Base-by-base conservation (phyloP, 2,888 invertebrate species). In the Pseudoips prasinana region DNA sequence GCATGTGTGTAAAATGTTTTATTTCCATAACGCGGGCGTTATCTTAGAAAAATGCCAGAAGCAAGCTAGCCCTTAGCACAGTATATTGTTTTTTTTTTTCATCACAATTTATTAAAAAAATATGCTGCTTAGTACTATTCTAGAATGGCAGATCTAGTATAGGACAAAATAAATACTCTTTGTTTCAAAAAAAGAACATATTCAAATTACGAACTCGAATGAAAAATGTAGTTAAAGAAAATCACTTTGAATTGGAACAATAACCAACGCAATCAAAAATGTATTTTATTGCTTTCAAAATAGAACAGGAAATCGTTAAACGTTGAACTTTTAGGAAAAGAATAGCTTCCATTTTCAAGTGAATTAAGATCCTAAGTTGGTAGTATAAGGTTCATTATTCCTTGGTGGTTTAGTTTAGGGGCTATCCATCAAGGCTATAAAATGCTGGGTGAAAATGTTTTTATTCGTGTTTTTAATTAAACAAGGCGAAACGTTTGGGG, bases 391-490 rank as follows among this genome's bases (percentile, higher is more conserved):
- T 64, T 56, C 58, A 51, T 62, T 68, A 64, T 69, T 33, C 45
- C 35, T 18, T 39, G 25, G 31, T 34, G 40, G 46, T 47, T 49
- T 62, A 58, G 61, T 57, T 20, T 20, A 20, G 20, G 20, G 58
- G 64, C 59, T 64, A 82, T 87, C 75, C 77, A 87, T 87, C 86
- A 57, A 79, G 77, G 67, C 70, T 76, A 85, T 84, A 85, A 86
- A 85, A 80, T 64, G 71, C 73, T 64, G 64, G 64, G 73, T 73
- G 29, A 33, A 30, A 71, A 70, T 73, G 77, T 80, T 83, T 86
- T 86, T 86, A 85, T 85, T 79, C 78, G 72, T 73, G 73, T 83
- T 86, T 86, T 87, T 87, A 86, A 87, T 87, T 87, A 87, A 85
- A 84, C 84, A 82, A 77, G 64, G 59, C 61, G 64, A 71, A 73